phyloP scores from a whole-genome alignment of 2,888 invertebrate species.

The Pogonocherus hispidulus region DNA sequence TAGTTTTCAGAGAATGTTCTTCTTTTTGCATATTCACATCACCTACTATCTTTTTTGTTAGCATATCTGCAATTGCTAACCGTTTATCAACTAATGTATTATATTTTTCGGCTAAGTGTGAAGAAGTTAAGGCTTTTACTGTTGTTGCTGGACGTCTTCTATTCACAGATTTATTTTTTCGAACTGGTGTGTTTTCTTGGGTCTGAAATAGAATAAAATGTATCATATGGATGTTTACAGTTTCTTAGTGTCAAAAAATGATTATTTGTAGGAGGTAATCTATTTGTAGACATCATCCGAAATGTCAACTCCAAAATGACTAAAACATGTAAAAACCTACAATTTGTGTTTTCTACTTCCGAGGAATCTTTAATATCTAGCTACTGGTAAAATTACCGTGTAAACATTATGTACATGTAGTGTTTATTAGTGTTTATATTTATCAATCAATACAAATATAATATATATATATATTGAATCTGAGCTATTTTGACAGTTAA shows the following conservation, averaged over 20 bases:
- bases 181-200: background rate
- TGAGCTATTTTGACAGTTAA: conserved; percentile 6
- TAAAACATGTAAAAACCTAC: background rate
- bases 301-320: background rate
- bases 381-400: too few relatives aligned
- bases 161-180: background rate
- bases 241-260: conserved; percentile 3
- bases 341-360: background rate
- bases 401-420: background rate
- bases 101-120: background rate
- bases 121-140: background rate
- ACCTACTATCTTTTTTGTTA: background rate
- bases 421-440: conserved; percentile 2
- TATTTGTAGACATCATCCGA: too few relatives aligned
- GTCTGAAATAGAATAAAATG: background rate
- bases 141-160: too few relatives aligned
- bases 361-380: background rate
- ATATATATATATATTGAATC: background rate
- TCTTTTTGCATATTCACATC: background rate
- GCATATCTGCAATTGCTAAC: background rate
- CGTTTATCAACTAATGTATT: background rate
- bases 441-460: background rate
- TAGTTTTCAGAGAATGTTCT: background rate
- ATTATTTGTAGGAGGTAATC: background rate
- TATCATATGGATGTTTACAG: too few relatives aligned